Evolutionary conservation across 1,140 invertebrate species (phyloP), one percentile per base, ranked within the genome.

Genomic region (Solenopsis invicta): DNA sequence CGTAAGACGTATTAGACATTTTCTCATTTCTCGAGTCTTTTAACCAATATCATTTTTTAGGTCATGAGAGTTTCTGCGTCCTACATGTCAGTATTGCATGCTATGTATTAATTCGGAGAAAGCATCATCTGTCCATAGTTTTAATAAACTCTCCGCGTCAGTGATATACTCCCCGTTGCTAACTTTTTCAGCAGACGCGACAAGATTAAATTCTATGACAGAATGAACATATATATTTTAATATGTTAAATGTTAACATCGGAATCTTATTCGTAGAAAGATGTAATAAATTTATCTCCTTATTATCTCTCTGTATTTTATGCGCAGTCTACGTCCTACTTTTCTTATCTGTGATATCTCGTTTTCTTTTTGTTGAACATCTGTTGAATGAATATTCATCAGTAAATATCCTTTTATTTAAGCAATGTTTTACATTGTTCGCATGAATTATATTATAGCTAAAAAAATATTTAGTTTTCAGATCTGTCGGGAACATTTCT

Each of bases 1-100:
- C 13, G 87, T 90, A 85, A 85, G 87, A 71, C 45, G 41, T 41
- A 5, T 13, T 13, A 67, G 2, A 1, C 34, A 12, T 41, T 2
- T 18, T 0, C 18, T 29, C 10, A 41, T 41, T 34, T n/a, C 24
- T 8, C 24, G 18, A 5, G 12, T 78, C 9, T 41, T 34, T n/a
- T 13, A 29, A 29, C 2, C 3, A 9, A 48, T 74, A 34, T 29
- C 0, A 16, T 41, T 67, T 69, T 54, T 45, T 85, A 88, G 78
- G 29, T 89, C 4, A 21, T 89, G 45, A 89, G 75, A 21, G 45
- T 67, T 45, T 89, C 81, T 24, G 74, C 21, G 8, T 89, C 87
- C 0, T 89, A 89, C 2, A 29, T 88, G 12, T 89, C 75, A 1
- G 45, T 89, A 52, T 18, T 86, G 2, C 50, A 66, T 21, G 81